Conservation (phyloP, 1,140 invertebrate species). For the Leptinotarsa lineolata region DNA sequence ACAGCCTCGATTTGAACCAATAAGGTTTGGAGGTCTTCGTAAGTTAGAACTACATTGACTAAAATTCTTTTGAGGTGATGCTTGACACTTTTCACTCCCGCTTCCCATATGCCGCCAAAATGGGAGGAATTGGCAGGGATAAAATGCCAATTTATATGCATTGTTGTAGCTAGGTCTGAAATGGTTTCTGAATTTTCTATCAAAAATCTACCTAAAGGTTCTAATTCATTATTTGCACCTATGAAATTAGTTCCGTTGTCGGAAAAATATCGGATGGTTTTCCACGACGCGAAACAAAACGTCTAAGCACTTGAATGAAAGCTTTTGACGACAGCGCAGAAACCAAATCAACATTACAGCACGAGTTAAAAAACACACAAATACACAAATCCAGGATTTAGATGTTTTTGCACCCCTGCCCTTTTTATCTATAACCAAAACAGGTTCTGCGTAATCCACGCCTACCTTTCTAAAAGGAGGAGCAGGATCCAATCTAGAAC, state of each 20-base stretch:
- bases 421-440: constrained; percentile 41
- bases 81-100: constrained; percentile 32
- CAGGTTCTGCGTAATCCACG: constrained; percentile 38
- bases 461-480: neutral
- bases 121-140: constrained; percentile 40
- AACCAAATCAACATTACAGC: constrained; percentile 55
- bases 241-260: constrained; percentile 40
- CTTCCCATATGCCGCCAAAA: constrained; percentile 43
- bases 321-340: constrained; percentile 48
- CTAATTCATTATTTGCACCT: constrained; percentile 1
- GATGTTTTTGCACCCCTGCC: constrained; percentile 31
- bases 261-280: constrained; percentile 32
- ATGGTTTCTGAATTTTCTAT: constrained; percentile 29
- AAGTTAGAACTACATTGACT: constrained; percentile 43
- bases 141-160: constrained; percentile 31
- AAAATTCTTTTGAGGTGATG: constrained; percentile 36
- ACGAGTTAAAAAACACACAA: constrained; percentile 50
- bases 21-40: constrained; percentile 42
- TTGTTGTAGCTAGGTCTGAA: too few relatives aligned
- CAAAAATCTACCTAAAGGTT: neutral
- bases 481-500: neutral
- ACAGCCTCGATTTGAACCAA: constrained; percentile 39
- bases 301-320: constrained; percentile 50
- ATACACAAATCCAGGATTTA: constrained; percentile 52
- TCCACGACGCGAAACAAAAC: constrained; percentile 53